Evolutionary conservation across 2,113 vertebrate genomes (phyloP).

Genomic region (Festucalex cinctus): DNA sequence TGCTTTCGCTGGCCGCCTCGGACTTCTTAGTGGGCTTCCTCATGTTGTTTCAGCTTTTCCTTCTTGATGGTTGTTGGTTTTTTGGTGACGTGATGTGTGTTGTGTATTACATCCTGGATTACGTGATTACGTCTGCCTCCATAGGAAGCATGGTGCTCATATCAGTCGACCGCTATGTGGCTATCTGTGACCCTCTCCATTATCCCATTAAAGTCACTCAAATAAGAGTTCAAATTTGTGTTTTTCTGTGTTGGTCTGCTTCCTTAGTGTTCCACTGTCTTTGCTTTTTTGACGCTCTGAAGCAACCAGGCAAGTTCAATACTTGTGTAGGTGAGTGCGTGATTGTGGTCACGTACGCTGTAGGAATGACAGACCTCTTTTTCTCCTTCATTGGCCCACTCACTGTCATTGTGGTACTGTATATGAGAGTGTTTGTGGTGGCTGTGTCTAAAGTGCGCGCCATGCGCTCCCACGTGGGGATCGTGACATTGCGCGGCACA

Average conservation of each 20-base stretch:
- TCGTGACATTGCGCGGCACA: background rate
- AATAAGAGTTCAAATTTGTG: background rate
- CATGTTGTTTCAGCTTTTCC: background rate
- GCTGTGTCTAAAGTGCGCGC: constrained; percentile 31
- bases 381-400: constrained; percentile 18
- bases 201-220: constrained; percentile 22
- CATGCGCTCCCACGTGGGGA: constrained; percentile 7
- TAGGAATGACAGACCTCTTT: background rate
- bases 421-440: constrained; percentile 34
- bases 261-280: background rate
- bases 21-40: constrained; percentile 21
- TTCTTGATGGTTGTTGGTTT: constrained; percentile 20
- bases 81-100: constrained; percentile 7
- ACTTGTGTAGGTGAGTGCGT: constrained; percentile 35
- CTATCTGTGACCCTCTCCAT: constrained; percentile 36
- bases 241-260: constrained; percentile 19
- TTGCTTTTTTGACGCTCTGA: background rate
- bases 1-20: constrained; percentile 42
- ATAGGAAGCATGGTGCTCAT: constrained; percentile 36
- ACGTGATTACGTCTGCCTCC: background rate
- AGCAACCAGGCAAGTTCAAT: constrained; percentile 2
- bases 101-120: background rate
- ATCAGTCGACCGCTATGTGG: constrained; percentile 30
- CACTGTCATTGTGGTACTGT: constrained; percentile 16
- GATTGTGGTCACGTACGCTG: background rate